Evolutionary conservation across 2,113 vertebrate species (phyloP), one percentile per base, ranked within the genome.

Genomic region (Kryptolebias marmoratus): DNA sequence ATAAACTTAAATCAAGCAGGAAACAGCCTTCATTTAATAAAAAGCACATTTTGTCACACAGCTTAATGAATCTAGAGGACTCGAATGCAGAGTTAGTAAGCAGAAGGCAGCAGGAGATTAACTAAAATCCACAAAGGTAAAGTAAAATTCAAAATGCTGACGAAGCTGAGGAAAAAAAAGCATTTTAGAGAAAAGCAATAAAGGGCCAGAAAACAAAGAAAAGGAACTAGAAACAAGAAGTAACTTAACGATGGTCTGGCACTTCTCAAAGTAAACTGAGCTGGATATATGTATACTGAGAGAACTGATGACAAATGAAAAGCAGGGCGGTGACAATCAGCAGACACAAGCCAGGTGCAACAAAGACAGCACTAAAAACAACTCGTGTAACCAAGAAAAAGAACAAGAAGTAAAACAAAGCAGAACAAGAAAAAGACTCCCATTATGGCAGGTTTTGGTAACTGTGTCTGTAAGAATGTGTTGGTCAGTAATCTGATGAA

Each of bases 401-500:
- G 39, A 44, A 27, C 13, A 32, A 32, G 11, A 11, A 49, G 14
- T 39, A 27, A 65, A n/a, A 9, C 14, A 32, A 58, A 65, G 1
- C 54, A 45, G 30, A n/a, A 36, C 7, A 59, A 9, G n/a, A 59
- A 36, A 59, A 11, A 3, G 3, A 1, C n/a, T 22, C 18, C 1
- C 58, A 44, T 12, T 3, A 36, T 44, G 36, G 14, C 47, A 54
- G 45, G 30, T 55, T 68, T 55, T 14, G n/a, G 31, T 32, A 68
- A 52, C 13, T 4, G 31, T 31, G 48, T n/a, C 28, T 66, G 48
- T 13, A 14, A 63, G 57, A 55, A 67, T 68, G 47, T 73, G 39
- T 57, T 63, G 42, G 49, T 36, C 62, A 28, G 45, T 85, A 82
- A 88, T 86, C 88, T 82, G 82, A 81, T 83, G 80, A 84, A 65